Conservation (phyloP, 2,797 vertebrate species). For the Urophycis tenuis region DNA sequence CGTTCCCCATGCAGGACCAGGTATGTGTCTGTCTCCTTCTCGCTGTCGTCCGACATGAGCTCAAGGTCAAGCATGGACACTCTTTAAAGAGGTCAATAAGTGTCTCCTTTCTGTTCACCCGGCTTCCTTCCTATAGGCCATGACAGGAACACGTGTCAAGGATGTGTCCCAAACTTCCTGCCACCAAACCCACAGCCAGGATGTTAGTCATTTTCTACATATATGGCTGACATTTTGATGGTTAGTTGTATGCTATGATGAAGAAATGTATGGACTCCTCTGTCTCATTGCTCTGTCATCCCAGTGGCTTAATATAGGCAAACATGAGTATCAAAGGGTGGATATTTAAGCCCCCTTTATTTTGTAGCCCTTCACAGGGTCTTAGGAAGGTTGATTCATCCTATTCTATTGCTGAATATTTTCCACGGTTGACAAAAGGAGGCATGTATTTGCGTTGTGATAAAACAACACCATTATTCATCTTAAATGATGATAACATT, state of each 20-base stretch:
- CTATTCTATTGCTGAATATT: background rate
- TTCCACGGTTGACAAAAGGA: background rate
- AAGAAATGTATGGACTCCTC: conserved; percentile 25
- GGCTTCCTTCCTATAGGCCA: conserved; percentile 68
- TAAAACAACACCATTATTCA: background rate
- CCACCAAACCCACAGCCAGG: conserved; percentile 67
- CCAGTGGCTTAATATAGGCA: background rate
- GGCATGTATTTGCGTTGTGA: background rate
- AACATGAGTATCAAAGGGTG: background rate
- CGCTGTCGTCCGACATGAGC: conserved; percentile 47
- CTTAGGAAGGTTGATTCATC: background rate
- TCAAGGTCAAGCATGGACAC: conserved; percentile 70
- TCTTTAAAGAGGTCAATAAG: conserved; percentile 63
- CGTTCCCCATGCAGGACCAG: background rate
- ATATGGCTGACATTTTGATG: conserved; percentile 58
- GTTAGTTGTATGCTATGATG: conserved; percentile 34
- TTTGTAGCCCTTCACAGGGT: background rate
- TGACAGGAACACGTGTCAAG: conserved; percentile 46
- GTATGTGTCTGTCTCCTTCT: conserved; percentile 49
- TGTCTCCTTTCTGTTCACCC: conserved; percentile 66
- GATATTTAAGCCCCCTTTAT: background rate
- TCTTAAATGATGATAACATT: background rate
- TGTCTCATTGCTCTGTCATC: conserved; percentile 9
- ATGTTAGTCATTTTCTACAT: conserved; percentile 65
- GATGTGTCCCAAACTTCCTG: conserved; percentile 71